These are phyloP conservation scores for Mesocentrotus franciscanus DNA, from an alignment of 53 echinoderm and acorn worm species.

Conservation along the genomic window DNA sequence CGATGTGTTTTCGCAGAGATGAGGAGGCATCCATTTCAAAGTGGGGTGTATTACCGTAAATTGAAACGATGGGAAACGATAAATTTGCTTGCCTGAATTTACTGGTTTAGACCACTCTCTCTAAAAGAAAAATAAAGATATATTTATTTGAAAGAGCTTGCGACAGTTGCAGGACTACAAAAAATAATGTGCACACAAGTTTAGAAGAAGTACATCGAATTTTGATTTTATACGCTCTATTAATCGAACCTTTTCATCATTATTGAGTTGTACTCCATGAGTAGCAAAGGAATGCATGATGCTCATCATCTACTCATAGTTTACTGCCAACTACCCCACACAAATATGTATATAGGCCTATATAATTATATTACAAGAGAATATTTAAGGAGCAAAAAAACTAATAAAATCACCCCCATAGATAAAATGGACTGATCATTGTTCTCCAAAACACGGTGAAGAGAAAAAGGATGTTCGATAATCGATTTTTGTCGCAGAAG, in stretches of 20 bases:
- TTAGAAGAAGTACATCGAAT: too few species aligned
- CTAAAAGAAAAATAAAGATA: too few species aligned
- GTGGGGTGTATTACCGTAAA: neutral
- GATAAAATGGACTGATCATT: neutral
- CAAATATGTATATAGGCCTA: too few species aligned
- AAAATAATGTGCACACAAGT: too few species aligned
- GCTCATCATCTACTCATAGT: too few species aligned
- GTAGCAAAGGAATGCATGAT: too few species aligned
- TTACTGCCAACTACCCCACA: neutral
- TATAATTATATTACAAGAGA: too few species aligned
- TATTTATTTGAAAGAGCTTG: neutral
- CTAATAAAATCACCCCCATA: neutral
- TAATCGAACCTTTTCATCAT: too few species aligned
- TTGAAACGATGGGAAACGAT: neutral
- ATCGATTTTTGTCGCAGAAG: neutral
- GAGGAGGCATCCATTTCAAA: neutral
- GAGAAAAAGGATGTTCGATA: neutral
- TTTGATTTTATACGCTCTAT: too few species aligned
- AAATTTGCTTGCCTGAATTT: neutral
- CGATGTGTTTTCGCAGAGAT: neutral
- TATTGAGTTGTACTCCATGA: too few species aligned
- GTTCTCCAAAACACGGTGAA: neutral
- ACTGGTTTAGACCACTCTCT: too few species aligned
- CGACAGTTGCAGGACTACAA: neutral
- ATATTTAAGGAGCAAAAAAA: neutral